phyloP scores from a whole-genome alignment of 1,140 invertebrate species.

The Liolophura sinensis region DNA sequence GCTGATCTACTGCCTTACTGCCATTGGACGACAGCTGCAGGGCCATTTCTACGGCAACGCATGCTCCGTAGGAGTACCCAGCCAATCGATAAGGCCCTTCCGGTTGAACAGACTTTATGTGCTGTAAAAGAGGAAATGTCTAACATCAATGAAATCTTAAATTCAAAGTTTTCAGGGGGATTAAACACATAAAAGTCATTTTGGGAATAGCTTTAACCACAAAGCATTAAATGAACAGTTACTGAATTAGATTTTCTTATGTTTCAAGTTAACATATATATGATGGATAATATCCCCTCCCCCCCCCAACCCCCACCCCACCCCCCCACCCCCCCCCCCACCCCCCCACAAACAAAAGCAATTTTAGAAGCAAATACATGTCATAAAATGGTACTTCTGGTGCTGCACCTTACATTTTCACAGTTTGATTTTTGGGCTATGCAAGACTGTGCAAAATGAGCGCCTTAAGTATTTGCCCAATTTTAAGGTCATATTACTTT shows the following conservation, averaged over 20 bases:
- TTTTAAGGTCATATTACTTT: too few relatives aligned
- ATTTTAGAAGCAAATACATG: too few relatives aligned
- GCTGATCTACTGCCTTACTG: conserved; percentile 64
- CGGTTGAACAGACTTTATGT: conserved; percentile 77
- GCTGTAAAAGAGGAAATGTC: conserved; percentile 48
- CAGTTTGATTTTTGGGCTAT: too few relatives aligned
- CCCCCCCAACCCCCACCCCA: too few relatives aligned
- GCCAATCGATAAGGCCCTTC: conserved; percentile 82
- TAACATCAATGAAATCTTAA: neutral
- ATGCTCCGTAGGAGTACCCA: conserved; percentile 93
- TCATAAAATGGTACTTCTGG: too few relatives aligned
- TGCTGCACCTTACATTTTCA: too few relatives aligned
- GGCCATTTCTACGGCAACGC: conserved; percentile 92
- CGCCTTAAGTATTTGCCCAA: too few relatives aligned
- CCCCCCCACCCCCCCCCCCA: too few relatives aligned
- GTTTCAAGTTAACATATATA: neutral
- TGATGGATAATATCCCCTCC: too few relatives aligned
- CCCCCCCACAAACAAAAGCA: too few relatives aligned
- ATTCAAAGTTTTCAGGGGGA: neutral
- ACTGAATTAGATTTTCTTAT: neutral
- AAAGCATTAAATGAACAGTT: neutral
- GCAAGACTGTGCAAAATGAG: too few relatives aligned
- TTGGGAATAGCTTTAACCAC: neutral
- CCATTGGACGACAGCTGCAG: conserved; percentile 71
- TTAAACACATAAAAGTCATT: neutral